Evolutionary conservation across 2,113 vertebrate genomes (phyloP).

Genomic region (Sceloporus tristichus): DNA sequence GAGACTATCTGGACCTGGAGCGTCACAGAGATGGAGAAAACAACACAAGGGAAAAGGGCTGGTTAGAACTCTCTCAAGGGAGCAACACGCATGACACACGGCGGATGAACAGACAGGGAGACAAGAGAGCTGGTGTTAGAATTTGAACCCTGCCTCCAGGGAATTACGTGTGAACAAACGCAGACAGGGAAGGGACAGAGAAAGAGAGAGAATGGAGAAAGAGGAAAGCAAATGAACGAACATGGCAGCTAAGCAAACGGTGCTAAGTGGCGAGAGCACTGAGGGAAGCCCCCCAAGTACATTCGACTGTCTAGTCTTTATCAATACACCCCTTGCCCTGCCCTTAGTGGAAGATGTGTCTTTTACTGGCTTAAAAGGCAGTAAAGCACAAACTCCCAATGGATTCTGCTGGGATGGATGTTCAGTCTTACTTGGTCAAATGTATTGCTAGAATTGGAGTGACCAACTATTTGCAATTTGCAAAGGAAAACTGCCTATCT

Average conservation of each 20-base stretch:
- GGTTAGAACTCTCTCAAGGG: conserved; percentile 72
- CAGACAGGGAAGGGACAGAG: conserved; percentile 33
- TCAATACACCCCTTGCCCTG: neutral
- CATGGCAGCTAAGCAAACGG: conserved; percentile 49
- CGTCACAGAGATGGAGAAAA: conserved; percentile 79
- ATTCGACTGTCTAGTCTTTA: neutral
- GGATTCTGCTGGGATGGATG: neutral
- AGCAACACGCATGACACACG: neutral
- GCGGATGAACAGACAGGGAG: neutral
- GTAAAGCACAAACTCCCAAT: neutral
- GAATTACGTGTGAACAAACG: conserved; percentile 31
- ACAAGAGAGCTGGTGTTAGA: neutral
- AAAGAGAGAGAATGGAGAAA: conserved; percentile 38
- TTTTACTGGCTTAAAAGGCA: too few species aligned
- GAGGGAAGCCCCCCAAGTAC: neutral
- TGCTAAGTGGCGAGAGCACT: conserved; percentile 68
- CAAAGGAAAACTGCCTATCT: neutral
- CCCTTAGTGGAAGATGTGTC: too few species aligned
- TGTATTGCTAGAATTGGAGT: neutral
- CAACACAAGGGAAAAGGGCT: conserved; percentile 79
- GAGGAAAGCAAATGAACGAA: conserved; percentile 37
- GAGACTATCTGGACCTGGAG: conserved; percentile 99
- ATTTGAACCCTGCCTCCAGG: conserved; percentile 6
- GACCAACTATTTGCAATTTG: too few species aligned
- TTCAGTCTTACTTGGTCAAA: neutral